These are phyloP conservation scores for Psittacula derbiana DNA, from an alignment of 2,797 vertebrate species.

Conservation along the genomic window DNA sequence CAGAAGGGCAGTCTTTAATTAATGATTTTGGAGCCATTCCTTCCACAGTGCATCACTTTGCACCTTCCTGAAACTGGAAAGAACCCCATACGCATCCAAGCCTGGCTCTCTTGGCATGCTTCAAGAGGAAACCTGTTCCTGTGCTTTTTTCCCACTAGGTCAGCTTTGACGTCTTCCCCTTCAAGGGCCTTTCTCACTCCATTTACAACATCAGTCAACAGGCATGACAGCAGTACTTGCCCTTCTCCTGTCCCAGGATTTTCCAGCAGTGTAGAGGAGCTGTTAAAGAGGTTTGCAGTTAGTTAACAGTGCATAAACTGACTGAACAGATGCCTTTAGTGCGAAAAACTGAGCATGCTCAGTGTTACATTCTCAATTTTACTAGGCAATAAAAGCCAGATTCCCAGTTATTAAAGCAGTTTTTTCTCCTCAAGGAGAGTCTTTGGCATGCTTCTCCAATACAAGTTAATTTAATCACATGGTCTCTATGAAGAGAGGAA, in stretches of 20 bases:
- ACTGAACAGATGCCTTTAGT: constrained; percentile 26
- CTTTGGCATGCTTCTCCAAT: not conserved
- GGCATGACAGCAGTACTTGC: not conserved
- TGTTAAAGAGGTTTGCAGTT: constrained; percentile 53
- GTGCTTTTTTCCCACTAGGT: constrained; percentile 52
- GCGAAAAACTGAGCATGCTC: constrained; percentile 2
- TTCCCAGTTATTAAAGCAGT: constrained; percentile 33
- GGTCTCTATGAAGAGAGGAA: not conserved
- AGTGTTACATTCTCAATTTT: not conserved
- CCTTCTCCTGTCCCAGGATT: constrained; percentile 42
- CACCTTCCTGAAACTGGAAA: constrained; percentile 39
- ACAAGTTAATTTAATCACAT: constrained; percentile 10
- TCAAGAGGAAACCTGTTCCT: not conserved
- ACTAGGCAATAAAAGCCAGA: constrained; percentile 30
- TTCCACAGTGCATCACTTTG: constrained; percentile 29
- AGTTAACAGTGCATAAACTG: constrained; percentile 44
- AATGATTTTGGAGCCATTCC: constrained; percentile 56
- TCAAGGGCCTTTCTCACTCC: constrained; percentile 47
- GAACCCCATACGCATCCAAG: constrained; percentile 4
- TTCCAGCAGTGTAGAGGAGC: constrained; percentile 35
- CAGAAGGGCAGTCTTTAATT: constrained; percentile 59
- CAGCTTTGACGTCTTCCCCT: constrained; percentile 31
- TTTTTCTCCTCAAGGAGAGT: constrained; percentile 32
- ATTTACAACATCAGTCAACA: constrained; percentile 29
- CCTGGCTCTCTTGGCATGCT: constrained; percentile 33